Evolutionary conservation across 2,888 invertebrate species (phyloP).

Genomic region (Caradrina clavipalpis): DNA sequence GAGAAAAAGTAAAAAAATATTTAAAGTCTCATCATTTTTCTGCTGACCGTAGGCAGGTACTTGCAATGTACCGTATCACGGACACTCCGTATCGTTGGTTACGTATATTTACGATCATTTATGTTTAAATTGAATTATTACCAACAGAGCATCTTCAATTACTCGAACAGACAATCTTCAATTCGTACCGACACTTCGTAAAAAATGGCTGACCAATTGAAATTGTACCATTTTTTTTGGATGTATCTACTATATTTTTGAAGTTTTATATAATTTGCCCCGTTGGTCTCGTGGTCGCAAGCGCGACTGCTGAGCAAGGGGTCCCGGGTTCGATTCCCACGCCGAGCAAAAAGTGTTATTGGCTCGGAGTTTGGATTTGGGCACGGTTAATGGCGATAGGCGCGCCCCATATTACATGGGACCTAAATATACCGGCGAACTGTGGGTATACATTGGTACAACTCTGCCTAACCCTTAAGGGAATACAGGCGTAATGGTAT

Average conservation of each 20-base stretch:
- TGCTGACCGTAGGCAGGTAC: conserved; percentile 39
- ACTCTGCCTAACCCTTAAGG: too few relatives aligned
- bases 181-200: conserved; percentile 43
- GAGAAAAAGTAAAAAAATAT: too few relatives aligned
- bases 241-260: conserved; percentile 12
- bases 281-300: too few relatives aligned
- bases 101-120: conserved; percentile 64
- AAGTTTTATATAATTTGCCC: neutral
- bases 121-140: conserved; percentile 66
- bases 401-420: too few relatives aligned
- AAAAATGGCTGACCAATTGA: conserved; percentile 46
- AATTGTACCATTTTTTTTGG: conserved; percentile 52
- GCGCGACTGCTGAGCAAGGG: too few relatives aligned
- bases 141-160: conserved; percentile 52
- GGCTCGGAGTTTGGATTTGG: too few relatives aligned
- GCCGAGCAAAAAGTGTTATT: too few relatives aligned
- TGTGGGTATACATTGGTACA: too few relatives aligned
- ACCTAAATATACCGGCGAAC: too few relatives aligned
- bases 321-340: too few relatives aligned
- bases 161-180: conserved; percentile 39
- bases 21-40: conserved; percentile 3
- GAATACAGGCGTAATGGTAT: too few relatives aligned
- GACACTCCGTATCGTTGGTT: conserved; percentile 54
- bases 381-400: too few relatives aligned
- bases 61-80: conserved; percentile 54